A percentile compares a stretch with the other conserved stretches of the same genome.
phyloP scores from a whole-genome alignment of 1,140 invertebrate genomes.

The Macrobrachium nipponense region DNA sequence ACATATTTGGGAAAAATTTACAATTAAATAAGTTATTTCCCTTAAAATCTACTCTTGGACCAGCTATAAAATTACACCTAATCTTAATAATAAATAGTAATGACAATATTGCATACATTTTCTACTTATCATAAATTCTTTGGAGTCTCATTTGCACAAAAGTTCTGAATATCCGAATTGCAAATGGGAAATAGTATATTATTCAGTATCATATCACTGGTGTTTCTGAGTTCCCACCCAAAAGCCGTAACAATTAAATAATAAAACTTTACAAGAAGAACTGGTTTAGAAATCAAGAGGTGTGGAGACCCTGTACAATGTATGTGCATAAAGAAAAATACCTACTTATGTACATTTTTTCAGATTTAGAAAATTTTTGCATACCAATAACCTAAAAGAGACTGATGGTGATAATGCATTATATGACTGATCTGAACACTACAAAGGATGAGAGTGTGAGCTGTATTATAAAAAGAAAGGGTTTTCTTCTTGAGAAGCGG shows the following conservation, averaged over 20 bases:
- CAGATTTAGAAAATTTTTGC: conserved; percentile 12
- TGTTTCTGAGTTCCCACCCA: conserved; percentile 36
- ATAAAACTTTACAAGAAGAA: conserved; percentile 1
- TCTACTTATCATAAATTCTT: conserved; percentile 42
- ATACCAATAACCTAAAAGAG: not conserved
- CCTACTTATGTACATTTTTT: conserved; percentile 54
- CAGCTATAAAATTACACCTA: conserved; percentile 55
- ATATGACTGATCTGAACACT: not conserved
- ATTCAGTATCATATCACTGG: conserved; percentile 21
- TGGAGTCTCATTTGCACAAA: conserved; percentile 45
- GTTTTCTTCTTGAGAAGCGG: conserved; percentile 40
- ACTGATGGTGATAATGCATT: conserved; percentile 21
- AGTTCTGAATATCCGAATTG: conserved; percentile 49
- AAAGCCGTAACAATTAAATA: conserved; percentile 16
- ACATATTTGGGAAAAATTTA: conserved; percentile 33
- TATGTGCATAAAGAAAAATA: conserved; percentile 48
- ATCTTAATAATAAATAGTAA: conserved; percentile 52
- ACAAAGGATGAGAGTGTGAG: not conserved
- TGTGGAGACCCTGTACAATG: conserved; percentile 51
- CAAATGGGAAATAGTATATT: too few species aligned
- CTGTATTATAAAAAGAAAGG: conserved; percentile 54
- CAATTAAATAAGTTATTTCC: conserved; percentile 55
- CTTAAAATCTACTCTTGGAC: conserved; percentile 56
- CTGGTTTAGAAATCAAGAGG: not conserved
- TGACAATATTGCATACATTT: conserved; percentile 59